Base-by-base conservation (phyloP, 2,888 invertebrate genomes). In the Lasioglossum leucozonium region DNA sequence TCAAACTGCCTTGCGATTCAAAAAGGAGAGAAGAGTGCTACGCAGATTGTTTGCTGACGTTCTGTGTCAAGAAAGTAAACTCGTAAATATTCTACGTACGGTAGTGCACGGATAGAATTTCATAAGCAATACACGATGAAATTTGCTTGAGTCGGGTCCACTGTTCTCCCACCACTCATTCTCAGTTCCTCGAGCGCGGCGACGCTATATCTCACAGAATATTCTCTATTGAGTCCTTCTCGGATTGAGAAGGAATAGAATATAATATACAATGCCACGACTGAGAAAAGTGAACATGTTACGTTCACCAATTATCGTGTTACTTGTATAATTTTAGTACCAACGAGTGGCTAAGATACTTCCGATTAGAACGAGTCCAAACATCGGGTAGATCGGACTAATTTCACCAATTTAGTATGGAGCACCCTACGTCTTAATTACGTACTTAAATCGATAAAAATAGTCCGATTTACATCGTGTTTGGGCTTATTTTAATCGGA, bases 1-100 rank as follows among this genome's bases (percentile, higher is more conserved):
- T 58, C 76, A 76, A 84, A 87, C 73, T 88, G 81, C 82, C 85
- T 82, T 88, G 85, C 85, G 82, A 85, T 87, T 67, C 79, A 79
- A 79, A 79, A 79, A 88, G 81, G 82, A 81, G 88, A 86, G 88
- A 88, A 88, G 88, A 88, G 88, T 88, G 88, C 88, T 88, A 88
- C 88, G 88, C 88, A 84, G 69, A 78, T 87, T 83, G 74, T 80
- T 78, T 73, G 76, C 22, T 76, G 81, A 69, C 62, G 69, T 69
- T 69, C 69, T 69, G 40, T 37, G 40, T 69, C 69, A 37, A 62
- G 62, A 62, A 62, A 62, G 62, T 62, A 18, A 62, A 62, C 62
- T 30, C 62, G 62, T 62, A 6, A 34, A 62, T 62, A 62, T 62
- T 34, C 6, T 62, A 34, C 62, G 0, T 62, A 62, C 62, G 4